These are phyloP conservation scores for Podargus strigoides DNA, from an alignment of 2,797 vertebrate species.

Conservation along the genomic window DNA sequence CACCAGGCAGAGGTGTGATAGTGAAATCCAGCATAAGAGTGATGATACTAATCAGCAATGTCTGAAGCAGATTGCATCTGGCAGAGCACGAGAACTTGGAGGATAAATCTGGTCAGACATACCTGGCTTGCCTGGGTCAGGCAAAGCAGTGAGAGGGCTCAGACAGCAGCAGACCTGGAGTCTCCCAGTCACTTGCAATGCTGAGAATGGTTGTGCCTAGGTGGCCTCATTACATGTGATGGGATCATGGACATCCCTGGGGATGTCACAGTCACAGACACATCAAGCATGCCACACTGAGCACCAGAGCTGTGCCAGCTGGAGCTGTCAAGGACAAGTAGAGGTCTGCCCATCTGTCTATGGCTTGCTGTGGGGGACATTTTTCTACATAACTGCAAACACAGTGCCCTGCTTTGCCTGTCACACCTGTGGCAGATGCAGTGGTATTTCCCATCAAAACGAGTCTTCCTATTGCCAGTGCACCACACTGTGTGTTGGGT, in stretches of 20 bases:
- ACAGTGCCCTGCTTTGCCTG: background rate
- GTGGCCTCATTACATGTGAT: background rate
- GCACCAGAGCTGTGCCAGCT: background rate
- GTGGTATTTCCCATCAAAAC: background rate
- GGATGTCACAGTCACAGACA: background rate
- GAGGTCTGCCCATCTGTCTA: background rate
- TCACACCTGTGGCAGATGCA: background rate
- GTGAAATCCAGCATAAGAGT: background rate
- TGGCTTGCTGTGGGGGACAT: background rate
- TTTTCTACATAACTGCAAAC: background rate
- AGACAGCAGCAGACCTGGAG: background rate
- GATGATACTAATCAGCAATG: background rate
- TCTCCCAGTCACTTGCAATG: background rate
- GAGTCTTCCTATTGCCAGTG: background rate
- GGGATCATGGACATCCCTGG: background rate
- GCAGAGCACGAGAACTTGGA: background rate
- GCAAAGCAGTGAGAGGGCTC: background rate
- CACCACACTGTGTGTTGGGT: background rate
- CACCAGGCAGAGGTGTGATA: background rate
- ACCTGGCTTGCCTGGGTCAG: background rate
- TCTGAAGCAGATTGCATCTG: background rate
- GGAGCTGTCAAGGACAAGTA: background rate
- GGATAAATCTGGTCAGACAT: background rate
- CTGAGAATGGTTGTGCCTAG: background rate
- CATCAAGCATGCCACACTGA: accelerated